A percentile compares a stretch with the other conserved stretches of the same genome.
Conservation (phyloP, 2,113 vertebrate genomes). For the Chelonoidis abingdonii region DNA sequence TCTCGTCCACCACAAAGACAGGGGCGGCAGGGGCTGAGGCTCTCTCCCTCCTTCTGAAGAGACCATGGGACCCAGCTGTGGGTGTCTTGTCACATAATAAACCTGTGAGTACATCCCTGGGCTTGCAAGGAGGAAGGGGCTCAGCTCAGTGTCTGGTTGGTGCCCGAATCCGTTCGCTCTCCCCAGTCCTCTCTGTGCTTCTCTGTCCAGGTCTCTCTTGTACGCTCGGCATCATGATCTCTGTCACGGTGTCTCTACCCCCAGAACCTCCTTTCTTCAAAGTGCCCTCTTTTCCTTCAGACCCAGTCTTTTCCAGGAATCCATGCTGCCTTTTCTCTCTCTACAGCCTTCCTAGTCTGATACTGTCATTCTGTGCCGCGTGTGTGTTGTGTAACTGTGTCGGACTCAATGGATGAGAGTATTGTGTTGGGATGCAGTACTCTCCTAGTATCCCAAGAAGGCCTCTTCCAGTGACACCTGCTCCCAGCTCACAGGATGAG, state of each 20-base stretch:
- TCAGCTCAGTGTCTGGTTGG: fast-evolving
- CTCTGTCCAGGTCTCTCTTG: not conserved
- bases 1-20: constrained; percentile 88
- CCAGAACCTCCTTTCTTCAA: not conserved
- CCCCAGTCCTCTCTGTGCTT: not conserved
- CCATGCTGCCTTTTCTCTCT: not conserved
- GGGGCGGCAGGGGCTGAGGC: constrained; percentile 93
- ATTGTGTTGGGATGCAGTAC: fast-evolving
- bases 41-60: constrained; percentile 93
- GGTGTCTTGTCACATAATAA: constrained; percentile 98
- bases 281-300: not conserved
- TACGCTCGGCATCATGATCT: not conserved
- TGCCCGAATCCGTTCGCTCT: fast-evolving
- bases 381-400: not conserved
- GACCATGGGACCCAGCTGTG: constrained; percentile 97
- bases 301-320: not conserved
- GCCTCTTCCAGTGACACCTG: not conserved
- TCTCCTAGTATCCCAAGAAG: fast-evolving
- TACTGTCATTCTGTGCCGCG: not conserved
- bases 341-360: not conserved
- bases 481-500: not conserved
- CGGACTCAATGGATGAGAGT: not conserved
- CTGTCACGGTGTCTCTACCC: not conserved
- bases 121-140: fast-evolving
- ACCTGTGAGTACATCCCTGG: constrained; percentile 81